Base-by-base conservation (phyloP, 2,888 invertebrate genomes). In the Alcis repandata region DNA sequence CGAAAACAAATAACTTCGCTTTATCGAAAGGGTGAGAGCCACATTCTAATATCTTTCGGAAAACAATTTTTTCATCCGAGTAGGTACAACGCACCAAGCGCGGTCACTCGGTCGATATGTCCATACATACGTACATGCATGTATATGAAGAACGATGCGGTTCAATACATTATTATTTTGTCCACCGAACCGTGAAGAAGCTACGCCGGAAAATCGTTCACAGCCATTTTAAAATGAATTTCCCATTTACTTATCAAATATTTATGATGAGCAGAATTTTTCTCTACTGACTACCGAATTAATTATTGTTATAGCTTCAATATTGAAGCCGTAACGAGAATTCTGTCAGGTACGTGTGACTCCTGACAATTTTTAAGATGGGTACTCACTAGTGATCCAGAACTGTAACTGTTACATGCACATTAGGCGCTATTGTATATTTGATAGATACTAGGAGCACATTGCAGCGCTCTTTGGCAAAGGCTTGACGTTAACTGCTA, bases 161-260 rank as follows among this genome's bases (percentile, higher is more conserved):
- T 76, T 78, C 82, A 75, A 85, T 80, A 83, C 82, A 81, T 85
- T 87, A 87, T 86, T 86, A 87, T 85, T 86, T 87, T 84, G 83
- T 76, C 76, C 84, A 71, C 56, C 78, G 79, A 79, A 82, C 81
- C 85, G 82, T 82, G 79, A 83, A 81, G 77, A 73, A 78, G 79
- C 80, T 74, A 74, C 74, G 70, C 73, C 74, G 75, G 73, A 80
- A 79, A 79, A 85, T 82, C 75, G 83, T 83, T 84, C 83, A 83
- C 83, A 85, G 82, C 84, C 84, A 82, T 87, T 86, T 86, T 79
- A 79, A 83, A 86, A 86, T 79, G 75, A 85, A 85, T 80, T 27
- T 79, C 82, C 76, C 79, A 77, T 83, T 77, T 76, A 82, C 78
- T 81, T 82, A 80, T 79, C 67, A 79, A 78, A 82, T 71, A 70